These are phyloP conservation scores for Emydocephalus ijimae DNA, from an alignment of 2,113 vertebrate species.

Conservation along the genomic window DNA sequence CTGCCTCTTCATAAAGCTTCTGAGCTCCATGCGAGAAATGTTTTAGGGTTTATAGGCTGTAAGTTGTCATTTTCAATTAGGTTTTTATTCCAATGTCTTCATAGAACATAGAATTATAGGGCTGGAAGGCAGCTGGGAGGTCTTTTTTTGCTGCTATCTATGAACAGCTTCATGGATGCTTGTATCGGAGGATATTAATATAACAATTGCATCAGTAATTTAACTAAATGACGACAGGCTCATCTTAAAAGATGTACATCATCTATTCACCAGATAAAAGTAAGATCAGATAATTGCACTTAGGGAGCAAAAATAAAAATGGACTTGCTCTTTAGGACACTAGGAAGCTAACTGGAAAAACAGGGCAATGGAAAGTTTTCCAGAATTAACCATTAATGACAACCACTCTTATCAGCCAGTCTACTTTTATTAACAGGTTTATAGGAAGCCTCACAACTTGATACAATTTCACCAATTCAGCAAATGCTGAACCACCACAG, in stretches of 20 bases:
- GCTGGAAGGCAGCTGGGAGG: background rate
- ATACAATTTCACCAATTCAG: background rate
- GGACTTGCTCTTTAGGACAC: background rate
- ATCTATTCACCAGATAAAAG: background rate
- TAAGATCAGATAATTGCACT: background rate
- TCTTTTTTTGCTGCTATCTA: background rate
- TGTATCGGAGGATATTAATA: background rate
- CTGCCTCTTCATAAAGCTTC: background rate
- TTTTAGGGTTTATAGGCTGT: background rate
- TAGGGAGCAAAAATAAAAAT: background rate
- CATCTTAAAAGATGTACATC: background rate
- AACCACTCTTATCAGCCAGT: background rate
- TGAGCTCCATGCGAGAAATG: background rate
- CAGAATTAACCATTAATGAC: background rate
- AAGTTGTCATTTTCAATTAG: background rate
- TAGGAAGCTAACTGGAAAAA: background rate
- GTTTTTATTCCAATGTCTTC: background rate
- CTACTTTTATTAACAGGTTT: too few relatives aligned
- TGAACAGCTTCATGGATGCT: background rate
- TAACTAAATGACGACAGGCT: background rate
- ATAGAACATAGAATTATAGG: background rate
- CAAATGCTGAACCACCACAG: background rate
- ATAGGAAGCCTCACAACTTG: background rate
- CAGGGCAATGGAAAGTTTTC: background rate
- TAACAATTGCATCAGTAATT: background rate